Evolutionary conservation across 2,113 vertebrate species (phyloP).

Genomic region (Noctilio leporinus): DNA sequence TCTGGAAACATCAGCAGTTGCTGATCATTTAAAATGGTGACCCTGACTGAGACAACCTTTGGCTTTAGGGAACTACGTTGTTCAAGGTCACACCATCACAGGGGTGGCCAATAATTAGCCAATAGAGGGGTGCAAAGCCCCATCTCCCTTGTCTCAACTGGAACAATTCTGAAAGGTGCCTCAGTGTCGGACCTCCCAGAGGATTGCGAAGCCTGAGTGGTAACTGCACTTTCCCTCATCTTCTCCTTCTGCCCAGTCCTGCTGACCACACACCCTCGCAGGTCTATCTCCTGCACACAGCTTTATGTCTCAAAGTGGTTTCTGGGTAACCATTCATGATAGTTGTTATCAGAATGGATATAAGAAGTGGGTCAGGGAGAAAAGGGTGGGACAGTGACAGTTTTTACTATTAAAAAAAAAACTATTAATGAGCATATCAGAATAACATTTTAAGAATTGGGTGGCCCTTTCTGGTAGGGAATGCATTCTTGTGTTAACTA

Average conservation of each 20-base stretch:
- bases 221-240: too few relatives aligned
- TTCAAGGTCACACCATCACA: not conserved
- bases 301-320: not conserved
- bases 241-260: not conserved
- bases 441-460: not conserved
- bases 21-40: not conserved
- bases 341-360: not conserved
- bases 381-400: not conserved
- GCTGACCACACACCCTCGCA: rapidly evolving
- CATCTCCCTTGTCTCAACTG: not conserved
- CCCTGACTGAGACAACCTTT: not conserved
- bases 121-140: too few relatives aligned
- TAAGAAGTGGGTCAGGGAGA: not conserved
- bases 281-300: rapidly evolving
- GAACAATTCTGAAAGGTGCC: not conserved
- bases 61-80: not conserved
- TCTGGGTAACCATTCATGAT: not conserved
- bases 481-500: not conserved
- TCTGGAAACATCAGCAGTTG: not conserved
- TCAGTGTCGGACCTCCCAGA: not conserved
- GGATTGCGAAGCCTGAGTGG: too few relatives aligned
- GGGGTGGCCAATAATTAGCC: not conserved
- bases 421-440: not conserved
- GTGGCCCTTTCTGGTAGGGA: not conserved
- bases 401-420: not conserved